Percentiles rank a stretch among this genome's conserved stretches.
These are phyloP conservation scores for Lasioglossum figueresi DNA, from an alignment of 2,888 invertebrate species.

Conservation along the genomic window DNA sequence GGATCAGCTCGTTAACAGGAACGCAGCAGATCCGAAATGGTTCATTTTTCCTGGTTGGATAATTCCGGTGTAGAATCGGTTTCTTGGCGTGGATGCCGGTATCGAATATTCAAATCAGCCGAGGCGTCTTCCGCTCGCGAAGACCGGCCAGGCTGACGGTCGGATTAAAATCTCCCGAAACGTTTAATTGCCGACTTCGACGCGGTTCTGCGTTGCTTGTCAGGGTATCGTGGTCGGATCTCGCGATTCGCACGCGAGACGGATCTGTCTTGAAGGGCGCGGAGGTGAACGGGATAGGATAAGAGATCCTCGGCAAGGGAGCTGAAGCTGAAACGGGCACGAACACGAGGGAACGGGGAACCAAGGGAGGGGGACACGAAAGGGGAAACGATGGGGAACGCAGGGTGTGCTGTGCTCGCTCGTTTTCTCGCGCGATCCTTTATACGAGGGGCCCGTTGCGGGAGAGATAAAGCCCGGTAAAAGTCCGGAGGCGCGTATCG, in stretches of 20 bases:
- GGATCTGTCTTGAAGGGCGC: constrained; percentile 65
- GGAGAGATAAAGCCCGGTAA: constrained; percentile 67
- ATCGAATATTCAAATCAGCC: constrained; percentile 17
- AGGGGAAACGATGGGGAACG: not conserved
- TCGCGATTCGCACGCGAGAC: constrained; percentile 67
- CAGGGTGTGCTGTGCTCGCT: constrained; percentile 23
- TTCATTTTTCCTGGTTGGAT: not conserved
- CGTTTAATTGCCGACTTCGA: constrained; percentile 53
- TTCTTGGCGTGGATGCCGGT: not conserved
- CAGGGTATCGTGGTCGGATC: constrained; percentile 54
- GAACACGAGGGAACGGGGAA: not conserved
- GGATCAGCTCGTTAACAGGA: not conserved
- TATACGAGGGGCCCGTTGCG: constrained; percentile 40
- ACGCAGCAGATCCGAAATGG: not conserved
- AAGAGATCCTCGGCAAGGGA: constrained; percentile 7
- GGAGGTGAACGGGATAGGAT: constrained; percentile 25
- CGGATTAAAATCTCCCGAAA: constrained; percentile 44
- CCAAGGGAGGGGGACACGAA: not conserved
- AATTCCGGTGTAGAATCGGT: not conserved
- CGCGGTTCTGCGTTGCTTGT: constrained; percentile 36
- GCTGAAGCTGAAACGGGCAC: not conserved
- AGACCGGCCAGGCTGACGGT: constrained; percentile 7
- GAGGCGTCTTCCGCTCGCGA: constrained; percentile 6
- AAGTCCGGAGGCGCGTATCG: constrained; percentile 75
- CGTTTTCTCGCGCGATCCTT: constrained; percentile 63